Evolutionary conservation across 2,797 vertebrate genomes (phyloP), one percentile per base, ranked within the genome.

Genomic region (Gadopsis bispinosus): DNA sequence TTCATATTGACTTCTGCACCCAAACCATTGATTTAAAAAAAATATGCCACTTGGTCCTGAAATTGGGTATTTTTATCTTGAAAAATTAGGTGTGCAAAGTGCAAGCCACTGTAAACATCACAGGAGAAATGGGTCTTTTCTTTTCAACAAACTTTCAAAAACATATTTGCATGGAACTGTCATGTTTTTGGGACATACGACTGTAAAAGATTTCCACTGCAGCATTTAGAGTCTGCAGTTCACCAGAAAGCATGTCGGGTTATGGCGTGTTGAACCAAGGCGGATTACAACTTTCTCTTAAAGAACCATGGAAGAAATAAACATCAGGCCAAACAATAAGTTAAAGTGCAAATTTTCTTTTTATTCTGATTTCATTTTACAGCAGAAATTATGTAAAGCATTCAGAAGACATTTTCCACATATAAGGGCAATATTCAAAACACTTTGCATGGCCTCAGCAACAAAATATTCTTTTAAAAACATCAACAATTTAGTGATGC

Each of bases 321-420:
- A 81, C 29, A 80, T 35, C 50, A 88, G 71, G 4, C 67, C 68
- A 80, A 80, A 47, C 75, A 83, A 81, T 76, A 77, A 59, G 54
- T 81, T 93, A 89, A 91, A 93, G 91, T 92, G 93, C 92, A 93
- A 92, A 92, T 93, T 94, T 95, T 95, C 92, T 97, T 97, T 95
- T 96, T 96, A 95, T 95, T 98, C 97, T 98, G 94, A 95, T 95
- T 95, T 99, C 97, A 99, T 99, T 99, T 98, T 99, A 99, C 98
- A 99, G 98, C 98, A 99, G 97, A 99, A 99, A 99, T 98, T 97
- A 99, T 99, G 99, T 98, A 99, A 99, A 99, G 98, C 98, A 99
- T 99, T 99, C 98, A 99, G 98, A 99, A 99, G 99, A 99, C 98
- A 99, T 98, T 97, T 98, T 99, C 97, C 97, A 98, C 98, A 98